phyloP scores from a whole-genome alignment of 2,797 vertebrate species.

The Paramormyrops hopkinsi region DNA sequence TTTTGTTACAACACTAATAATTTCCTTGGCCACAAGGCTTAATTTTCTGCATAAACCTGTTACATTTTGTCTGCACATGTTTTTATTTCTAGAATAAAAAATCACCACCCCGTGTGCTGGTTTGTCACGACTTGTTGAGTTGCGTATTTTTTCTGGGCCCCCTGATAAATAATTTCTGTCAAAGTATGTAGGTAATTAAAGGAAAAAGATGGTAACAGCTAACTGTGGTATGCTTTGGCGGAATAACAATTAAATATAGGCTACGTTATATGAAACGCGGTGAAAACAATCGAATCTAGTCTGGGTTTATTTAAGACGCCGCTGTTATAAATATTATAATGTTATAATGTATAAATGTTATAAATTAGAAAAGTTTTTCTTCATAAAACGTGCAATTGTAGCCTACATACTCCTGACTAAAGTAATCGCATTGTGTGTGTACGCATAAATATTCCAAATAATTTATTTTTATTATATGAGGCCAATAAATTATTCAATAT shows the following conservation, averaged over 20 bases:
- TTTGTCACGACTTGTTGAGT: not conserved
- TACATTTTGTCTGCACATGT: not conserved
- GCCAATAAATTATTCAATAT: not conserved
- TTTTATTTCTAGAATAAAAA: slow-evolving; percentile 19
- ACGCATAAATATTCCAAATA: not conserved
- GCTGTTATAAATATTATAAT: not conserved
- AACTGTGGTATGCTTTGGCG: not conserved
- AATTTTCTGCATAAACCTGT: not conserved
- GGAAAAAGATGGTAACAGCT: not conserved
- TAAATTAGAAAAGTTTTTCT: not conserved
- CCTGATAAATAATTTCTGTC: not conserved
- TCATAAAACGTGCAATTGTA: not conserved
- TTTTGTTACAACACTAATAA: slow-evolving; percentile 17
- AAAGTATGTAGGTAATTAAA: not conserved
- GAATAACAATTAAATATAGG: not conserved
- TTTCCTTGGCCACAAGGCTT: not conserved
- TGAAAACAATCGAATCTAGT: not conserved
- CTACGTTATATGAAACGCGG: not conserved
- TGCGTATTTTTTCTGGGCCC: not conserved
- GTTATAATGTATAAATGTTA: not conserved
- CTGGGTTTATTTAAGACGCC: not conserved
- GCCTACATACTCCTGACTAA: not conserved
- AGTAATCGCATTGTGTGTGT: not conserved
- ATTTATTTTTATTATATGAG: not conserved
- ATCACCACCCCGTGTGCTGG: not conserved